Evolutionary conservation across 2,113 vertebrate species (phyloP).

Genomic region (Calidris pugnax): DNA sequence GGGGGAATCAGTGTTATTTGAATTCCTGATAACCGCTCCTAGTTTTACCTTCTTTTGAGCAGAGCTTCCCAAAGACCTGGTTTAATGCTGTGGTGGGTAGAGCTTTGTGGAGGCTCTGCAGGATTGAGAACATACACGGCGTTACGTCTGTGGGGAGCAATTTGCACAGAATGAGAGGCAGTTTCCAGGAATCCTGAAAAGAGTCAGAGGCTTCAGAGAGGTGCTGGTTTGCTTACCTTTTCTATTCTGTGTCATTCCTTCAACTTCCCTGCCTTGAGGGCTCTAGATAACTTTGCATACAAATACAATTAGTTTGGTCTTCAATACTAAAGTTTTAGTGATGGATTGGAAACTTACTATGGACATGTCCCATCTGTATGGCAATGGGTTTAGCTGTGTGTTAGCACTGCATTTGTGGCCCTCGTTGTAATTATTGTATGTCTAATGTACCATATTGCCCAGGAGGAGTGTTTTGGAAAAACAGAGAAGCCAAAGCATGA

Average conservation of each 20-base stretch:
- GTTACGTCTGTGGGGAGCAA: fast-evolving
- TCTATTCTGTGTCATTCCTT: background rate
- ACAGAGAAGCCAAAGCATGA: background rate
- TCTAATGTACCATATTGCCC: background rate
- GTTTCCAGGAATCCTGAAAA: background rate
- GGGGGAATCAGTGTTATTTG: background rate
- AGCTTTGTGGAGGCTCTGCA: background rate
- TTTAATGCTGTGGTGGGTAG: background rate
- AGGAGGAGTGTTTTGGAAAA: background rate
- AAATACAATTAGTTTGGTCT: background rate
- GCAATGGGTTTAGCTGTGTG: background rate
- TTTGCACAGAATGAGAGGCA: background rate
- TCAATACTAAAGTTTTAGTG: background rate
- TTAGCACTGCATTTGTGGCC: background rate
- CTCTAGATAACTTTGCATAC: background rate
- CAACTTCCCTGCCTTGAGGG: background rate
- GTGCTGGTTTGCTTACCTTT: background rate
- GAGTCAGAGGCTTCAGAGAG: background rate
- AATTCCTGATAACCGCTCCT: background rate
- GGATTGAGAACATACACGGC: background rate
- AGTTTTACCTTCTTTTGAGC: background rate
- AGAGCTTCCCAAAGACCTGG: background rate
- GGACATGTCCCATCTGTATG: background rate
- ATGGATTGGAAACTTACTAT: background rate
- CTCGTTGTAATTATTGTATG: background rate